Conservation (phyloP, 2,888 invertebrate genomes). For the Eremobia ochroleuca region DNA sequence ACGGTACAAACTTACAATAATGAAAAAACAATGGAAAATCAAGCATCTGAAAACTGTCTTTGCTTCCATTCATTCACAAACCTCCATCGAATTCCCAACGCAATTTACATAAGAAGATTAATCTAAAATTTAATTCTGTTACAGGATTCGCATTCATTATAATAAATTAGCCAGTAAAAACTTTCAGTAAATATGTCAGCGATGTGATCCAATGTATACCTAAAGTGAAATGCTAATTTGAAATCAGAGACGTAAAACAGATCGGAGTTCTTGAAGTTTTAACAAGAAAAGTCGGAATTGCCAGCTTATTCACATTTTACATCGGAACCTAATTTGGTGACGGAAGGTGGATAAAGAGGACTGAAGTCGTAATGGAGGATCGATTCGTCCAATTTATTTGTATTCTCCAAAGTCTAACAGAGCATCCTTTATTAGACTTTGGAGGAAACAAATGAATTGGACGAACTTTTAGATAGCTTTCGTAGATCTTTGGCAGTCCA, state of each 20-base stretch:
- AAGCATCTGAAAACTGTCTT: background rate
- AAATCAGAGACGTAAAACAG: slow-evolving; percentile 34
- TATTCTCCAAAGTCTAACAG: slow-evolving; percentile 3
- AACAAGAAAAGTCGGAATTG: slow-evolving; percentile 63
- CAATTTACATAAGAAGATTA: slow-evolving; percentile 48
- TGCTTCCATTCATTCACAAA: slow-evolving; percentile 2
- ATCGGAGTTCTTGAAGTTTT: slow-evolving; percentile 53
- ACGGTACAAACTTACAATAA: background rate
- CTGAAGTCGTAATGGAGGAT: slow-evolving; percentile 40
- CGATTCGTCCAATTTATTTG: slow-evolving; percentile 33
- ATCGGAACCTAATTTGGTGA: slow-evolving; percentile 42
- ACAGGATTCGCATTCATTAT: slow-evolving; percentile 48
- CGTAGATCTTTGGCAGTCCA: background rate
- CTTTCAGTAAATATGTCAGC: slow-evolving; percentile 27
- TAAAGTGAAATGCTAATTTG: slow-evolving; percentile 59
- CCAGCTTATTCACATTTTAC: slow-evolving; percentile 32
- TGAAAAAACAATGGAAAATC: background rate
- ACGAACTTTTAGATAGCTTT: background rate
- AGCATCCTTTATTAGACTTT: background rate
- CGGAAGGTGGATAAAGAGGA: slow-evolving; percentile 7
- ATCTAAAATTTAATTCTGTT: slow-evolving; percentile 32
- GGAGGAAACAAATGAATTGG: background rate
- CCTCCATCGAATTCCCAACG: slow-evolving; percentile 3
- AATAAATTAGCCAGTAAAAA: slow-evolving; percentile 31
- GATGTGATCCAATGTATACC: slow-evolving; percentile 10